Percentiles rank a stretch among this genome's conserved stretches.
Evolutionary conservation across 2,797 vertebrate genomes (phyloP).

Genomic region (Pipistrellus kuhlii): DNA sequence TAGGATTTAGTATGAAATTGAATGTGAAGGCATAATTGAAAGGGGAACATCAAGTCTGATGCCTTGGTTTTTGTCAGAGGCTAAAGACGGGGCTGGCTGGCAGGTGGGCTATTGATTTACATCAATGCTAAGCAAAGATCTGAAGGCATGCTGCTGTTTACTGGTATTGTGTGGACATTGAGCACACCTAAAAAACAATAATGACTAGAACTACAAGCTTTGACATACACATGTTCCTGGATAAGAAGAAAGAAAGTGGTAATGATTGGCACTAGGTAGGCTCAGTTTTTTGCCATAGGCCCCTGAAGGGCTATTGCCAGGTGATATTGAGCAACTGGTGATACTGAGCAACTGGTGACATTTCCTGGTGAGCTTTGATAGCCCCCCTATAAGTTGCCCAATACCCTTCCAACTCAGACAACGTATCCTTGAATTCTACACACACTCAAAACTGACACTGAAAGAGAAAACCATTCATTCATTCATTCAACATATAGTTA

Average conservation of each 20-base stretch:
- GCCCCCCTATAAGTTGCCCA: neutral
- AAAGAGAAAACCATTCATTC: neutral
- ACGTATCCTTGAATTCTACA: neutral
- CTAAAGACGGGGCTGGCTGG: neutral
- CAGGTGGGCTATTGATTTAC: neutral
- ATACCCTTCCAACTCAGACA: neutral
- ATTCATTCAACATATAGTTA: neutral
- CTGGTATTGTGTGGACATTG: neutral
- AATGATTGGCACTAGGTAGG: neutral
- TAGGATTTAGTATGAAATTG: neutral
- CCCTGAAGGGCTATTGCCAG: neutral
- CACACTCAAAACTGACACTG: neutral
- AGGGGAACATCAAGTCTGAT: neutral
- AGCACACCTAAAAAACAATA: neutral
- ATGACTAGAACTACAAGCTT: neutral
- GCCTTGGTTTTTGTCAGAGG: neutral
- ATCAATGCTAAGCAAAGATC: neutral
- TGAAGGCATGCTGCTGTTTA: neutral
- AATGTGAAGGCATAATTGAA: neutral
- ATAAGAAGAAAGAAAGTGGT: neutral
- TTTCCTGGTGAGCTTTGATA: neutral
- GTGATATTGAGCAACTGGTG: neutral
- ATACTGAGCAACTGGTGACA: neutral
- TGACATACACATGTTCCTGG: neutral
- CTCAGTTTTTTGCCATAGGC: neutral